phyloP scores from a whole-genome alignment of 2,888 invertebrate species.

The Papilio gigon region DNA sequence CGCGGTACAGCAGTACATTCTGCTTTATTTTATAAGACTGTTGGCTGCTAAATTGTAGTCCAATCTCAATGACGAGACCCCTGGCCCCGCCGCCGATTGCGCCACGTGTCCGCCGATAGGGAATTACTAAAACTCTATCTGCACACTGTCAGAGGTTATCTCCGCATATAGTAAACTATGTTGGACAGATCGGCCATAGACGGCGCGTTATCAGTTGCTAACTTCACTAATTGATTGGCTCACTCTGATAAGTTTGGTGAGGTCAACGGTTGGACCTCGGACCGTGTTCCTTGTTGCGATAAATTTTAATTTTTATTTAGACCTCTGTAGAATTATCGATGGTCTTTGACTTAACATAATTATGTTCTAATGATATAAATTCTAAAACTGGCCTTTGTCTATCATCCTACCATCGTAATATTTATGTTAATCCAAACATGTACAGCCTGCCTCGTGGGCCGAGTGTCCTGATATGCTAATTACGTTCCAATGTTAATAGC shows the following conservation, averaged over 20 bases:
- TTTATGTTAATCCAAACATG: no score
- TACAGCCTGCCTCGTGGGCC: no score
- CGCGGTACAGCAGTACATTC: neutral
- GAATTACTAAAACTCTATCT: conserved; percentile 42
- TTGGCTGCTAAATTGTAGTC: neutral
- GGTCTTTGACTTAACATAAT: neutral
- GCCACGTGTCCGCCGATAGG: conserved; percentile 44
- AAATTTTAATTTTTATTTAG: neutral
- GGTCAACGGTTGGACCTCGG: conserved; percentile 21
- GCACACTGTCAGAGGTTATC: conserved; percentile 48
- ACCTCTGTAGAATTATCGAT: neutral
- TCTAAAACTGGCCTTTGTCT: no score
- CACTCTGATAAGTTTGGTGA: conserved; percentile 20
- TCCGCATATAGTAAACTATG: conserved; percentile 52
- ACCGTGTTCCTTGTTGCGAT: conserved; percentile 20
- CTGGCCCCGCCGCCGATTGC: conserved; percentile 10
- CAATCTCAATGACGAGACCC: conserved; percentile 38
- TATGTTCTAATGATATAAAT: no score
- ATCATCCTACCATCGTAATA: no score
- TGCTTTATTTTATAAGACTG: neutral
- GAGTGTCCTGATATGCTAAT: neutral
- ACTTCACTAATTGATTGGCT: conserved; percentile 12
- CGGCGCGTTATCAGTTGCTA: conserved; percentile 41
- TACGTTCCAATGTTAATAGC: neutral
- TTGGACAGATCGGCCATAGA: conserved; percentile 43